These are phyloP conservation scores for Rhopilema esculentum DNA, from an alignment of 30 jellyfish, hydroid and myxozoan genomes.

Conservation along the genomic window DNA sequence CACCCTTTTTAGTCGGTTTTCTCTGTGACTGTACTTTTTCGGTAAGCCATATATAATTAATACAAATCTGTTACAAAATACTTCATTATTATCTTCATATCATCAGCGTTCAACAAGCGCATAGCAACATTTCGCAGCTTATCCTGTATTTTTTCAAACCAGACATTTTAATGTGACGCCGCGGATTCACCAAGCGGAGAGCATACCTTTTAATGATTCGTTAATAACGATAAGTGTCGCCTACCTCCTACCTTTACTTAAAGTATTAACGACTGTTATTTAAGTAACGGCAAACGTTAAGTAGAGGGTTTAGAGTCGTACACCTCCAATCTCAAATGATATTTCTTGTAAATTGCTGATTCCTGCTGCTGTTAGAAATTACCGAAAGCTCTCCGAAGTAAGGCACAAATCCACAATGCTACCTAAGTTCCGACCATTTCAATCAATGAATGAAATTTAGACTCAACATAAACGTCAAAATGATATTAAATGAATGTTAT, in stretches of 20 bases:
- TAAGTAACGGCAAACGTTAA: not conserved
- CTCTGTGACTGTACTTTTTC: not conserved
- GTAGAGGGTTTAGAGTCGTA: not conserved
- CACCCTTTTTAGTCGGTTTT: not conserved
- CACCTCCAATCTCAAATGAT: not conserved
- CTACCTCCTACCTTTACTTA: not conserved
- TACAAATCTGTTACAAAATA: not conserved
- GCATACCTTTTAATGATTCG: not conserved
- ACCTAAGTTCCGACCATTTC: not conserved
- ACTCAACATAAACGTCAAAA: not conserved
- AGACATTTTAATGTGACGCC: not conserved
- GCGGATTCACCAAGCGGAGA: not conserved
- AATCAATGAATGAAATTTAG: not conserved
- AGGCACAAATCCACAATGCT: not conserved
- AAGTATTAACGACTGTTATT: not conserved
- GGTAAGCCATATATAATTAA: not conserved
- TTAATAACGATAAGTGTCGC: not conserved
- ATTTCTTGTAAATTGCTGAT: not conserved
- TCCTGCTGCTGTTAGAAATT: not conserved
- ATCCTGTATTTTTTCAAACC: not conserved
- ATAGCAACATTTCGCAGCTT: not conserved
- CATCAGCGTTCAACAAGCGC: not conserved
- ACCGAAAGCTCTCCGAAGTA: not conserved
- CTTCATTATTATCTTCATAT: not conserved
- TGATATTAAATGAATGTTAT: not conserved